Base-by-base conservation (phyloP, 2,797 vertebrate species). In the Parotocinclus haroldoi region DNA sequence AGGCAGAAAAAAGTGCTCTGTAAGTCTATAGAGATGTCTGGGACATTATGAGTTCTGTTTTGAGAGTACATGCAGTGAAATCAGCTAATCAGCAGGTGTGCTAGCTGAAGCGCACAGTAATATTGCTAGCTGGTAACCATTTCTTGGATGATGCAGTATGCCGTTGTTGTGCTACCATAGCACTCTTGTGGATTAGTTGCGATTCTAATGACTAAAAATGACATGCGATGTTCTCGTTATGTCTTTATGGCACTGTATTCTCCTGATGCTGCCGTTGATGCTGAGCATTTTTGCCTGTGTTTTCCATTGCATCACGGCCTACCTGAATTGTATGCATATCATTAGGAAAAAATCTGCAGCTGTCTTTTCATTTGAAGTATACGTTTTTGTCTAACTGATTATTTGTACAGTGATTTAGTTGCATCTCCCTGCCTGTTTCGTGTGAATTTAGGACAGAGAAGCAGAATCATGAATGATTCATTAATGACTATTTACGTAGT, bases 391-490 rank as follows among this genome's bases (percentile, higher is more conserved):
- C 9, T 46, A 14, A 16, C 37, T 62, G 16, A 7, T 37, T 14
- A 39, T 50, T 39, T 58, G 55, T 18, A 17, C 18, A 64, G 40
- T 53, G 27, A 59, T 45, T 65, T 42, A 64, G 62, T 65, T 53
- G 27, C 14, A 10, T 59, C 49, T 66, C 49, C 17, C 36, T 40
- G 16, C 50, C 17, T 55, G 36, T 10, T 65, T 60, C 40, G 46
- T 16, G 56, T 53, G 45, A 58, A 63, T 63, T 3, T 44, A 65
- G 61, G 51, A 51, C 51, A 51, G 50, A 60, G 45, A 56, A 61
- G 52, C 58, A 69, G 51, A 58, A 60, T 58, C 45, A 51, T 48
- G 60, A 45, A 39, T 53, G 54, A n/a, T n/a, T n/a, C n/a, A n/a
- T n/a, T n/a, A n/a, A n/a, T n/a, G n/a, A n/a, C n/a, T n/a, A n/a